These are phyloP conservation scores for Patella depressa DNA, from an alignment of 2,888 invertebrate genomes.

Conservation along the genomic window DNA sequence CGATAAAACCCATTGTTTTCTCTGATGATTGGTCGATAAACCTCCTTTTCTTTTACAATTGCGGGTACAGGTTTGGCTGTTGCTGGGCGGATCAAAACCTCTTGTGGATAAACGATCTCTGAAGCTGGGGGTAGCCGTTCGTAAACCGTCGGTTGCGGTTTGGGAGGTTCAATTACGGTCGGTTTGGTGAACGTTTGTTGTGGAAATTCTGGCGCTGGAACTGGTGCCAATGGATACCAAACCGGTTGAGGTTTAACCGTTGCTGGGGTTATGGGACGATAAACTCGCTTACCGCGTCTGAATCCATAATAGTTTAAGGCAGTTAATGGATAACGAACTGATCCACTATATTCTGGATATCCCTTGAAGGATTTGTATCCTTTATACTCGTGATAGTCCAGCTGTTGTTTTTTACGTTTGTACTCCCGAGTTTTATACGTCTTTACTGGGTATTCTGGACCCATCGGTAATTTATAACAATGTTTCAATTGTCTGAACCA, in stretches of 20 bases:
- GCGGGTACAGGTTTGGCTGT: background rate
- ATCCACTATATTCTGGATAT: background rate
- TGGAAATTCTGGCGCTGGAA: background rate
- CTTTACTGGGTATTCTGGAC: background rate
- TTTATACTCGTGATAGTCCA: background rate
- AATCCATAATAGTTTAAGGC: background rate
- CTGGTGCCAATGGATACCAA: background rate
- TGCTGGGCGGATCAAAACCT: background rate
- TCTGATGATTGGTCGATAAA: background rate
- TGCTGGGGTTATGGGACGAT: background rate
- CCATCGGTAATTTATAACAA: constrained; percentile 6
- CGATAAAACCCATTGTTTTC: background rate
- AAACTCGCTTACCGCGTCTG: background rate
- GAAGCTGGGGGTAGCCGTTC: background rate
- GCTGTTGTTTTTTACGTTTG: background rate
- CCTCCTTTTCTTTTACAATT: background rate
- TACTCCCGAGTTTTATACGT: background rate
- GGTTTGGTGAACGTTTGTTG: background rate
- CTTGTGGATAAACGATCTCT: background rate
- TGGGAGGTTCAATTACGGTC: background rate
- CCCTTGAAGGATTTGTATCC: background rate
- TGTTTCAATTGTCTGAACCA: background rate
- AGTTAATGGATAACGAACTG: background rate
- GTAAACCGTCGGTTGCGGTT: background rate
- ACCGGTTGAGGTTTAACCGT: background rate